A percentile compares a stretch with the other conserved stretches of the same genome.
Conservation (phyloP, 2,113 vertebrate species). For the Chunga burmeisteri region DNA sequence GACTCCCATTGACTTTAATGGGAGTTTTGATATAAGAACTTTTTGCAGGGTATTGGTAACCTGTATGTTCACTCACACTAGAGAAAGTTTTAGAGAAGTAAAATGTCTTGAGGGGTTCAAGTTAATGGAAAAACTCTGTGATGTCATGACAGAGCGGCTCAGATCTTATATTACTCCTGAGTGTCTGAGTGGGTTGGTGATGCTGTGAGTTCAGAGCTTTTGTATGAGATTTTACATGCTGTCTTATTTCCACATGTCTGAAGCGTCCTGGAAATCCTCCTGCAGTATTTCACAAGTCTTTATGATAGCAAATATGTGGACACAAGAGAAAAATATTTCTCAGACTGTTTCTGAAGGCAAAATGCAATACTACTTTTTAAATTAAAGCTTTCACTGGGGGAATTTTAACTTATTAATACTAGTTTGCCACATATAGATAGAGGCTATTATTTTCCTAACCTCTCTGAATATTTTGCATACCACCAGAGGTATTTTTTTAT, state of each 20-base stretch:
- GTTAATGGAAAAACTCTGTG: background rate
- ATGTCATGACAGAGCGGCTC: background rate
- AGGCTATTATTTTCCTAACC: conserved; percentile 11
- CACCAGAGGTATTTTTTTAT: background rate
- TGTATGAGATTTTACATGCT: background rate
- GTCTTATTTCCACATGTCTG: background rate
- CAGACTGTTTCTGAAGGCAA: background rate
- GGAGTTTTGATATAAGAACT: background rate
- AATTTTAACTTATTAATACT: background rate
- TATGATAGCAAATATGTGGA: background rate
- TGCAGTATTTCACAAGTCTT: background rate
- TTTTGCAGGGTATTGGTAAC: background rate
- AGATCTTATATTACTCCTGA: background rate
- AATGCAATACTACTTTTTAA: background rate
- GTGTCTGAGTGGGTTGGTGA: background rate
- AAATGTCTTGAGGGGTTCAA: background rate
- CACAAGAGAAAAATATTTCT: background rate
- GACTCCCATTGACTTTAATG: background rate
- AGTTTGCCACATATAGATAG: background rate
- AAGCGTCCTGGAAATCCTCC: background rate
- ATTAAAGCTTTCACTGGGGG: background rate
- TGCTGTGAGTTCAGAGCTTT: background rate
- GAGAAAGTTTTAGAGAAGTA: background rate
- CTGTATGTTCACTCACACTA: background rate
- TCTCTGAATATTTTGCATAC: conserved; percentile 34